Conservation (phyloP, 2,113 vertebrate genomes). For the Raphicerus campestris region DNA sequence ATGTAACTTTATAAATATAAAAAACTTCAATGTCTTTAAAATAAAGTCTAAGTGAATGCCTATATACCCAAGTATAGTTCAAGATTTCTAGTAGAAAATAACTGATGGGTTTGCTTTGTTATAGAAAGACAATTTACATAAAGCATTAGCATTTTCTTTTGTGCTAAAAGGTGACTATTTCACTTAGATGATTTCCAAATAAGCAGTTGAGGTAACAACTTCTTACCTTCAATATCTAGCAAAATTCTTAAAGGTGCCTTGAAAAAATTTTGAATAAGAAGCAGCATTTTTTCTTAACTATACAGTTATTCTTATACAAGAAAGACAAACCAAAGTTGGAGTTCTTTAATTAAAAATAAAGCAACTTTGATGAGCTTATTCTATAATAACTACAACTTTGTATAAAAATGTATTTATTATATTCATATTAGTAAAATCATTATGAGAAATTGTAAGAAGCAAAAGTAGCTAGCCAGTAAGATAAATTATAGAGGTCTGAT, state of each 20-base stretch:
- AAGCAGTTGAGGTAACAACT: neutral
- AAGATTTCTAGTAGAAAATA: neutral
- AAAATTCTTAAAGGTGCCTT: neutral
- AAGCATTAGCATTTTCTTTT: neutral
- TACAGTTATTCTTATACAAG: neutral
- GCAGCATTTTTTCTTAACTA: neutral
- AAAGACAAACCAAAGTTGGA: neutral
- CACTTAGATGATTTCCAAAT: neutral
- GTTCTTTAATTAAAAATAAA: neutral
- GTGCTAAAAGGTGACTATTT: neutral
- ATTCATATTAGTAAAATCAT: neutral
- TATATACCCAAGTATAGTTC: neutral
- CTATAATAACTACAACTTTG: neutral
- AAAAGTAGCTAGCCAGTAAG: neutral
- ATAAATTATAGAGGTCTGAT: neutral
- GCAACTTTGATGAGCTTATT: neutral
- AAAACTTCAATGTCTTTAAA: neutral
- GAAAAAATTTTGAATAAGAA: neutral
- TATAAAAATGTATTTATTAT: neutral
- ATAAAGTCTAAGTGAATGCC: neutral
- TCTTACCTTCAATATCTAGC: neutral
- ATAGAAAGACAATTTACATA: neutral
- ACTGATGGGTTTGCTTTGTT: neutral
- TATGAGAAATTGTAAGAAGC: neutral
- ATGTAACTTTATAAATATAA: neutral